These are phyloP conservation scores for Torymus texanus DNA, from an alignment of 2,888 invertebrate genomes.

Conservation along the genomic window DNA sequence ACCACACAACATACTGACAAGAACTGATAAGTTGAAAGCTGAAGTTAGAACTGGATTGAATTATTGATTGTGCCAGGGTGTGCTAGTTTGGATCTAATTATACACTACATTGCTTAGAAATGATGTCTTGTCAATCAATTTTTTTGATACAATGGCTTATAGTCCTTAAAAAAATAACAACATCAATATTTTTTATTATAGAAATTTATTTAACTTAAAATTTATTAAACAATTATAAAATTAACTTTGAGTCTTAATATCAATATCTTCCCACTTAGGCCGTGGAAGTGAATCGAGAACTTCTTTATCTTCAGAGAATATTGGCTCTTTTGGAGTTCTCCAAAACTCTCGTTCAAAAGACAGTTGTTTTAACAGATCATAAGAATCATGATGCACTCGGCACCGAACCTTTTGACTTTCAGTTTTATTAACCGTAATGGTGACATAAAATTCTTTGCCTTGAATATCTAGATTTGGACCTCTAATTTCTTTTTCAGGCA, in stretches of 20 bases:
- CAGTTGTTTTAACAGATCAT: slow-evolving; percentile 79
- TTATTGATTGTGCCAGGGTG: slow-evolving; percentile 63
- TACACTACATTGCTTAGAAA: slow-evolving; percentile 6
- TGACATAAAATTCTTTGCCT: slow-evolving; percentile 88
- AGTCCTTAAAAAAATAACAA: slow-evolving; percentile 11
- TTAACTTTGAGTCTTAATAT: slow-evolving; percentile 15
- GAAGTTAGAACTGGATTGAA: slow-evolving; percentile 62
- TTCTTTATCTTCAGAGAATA: slow-evolving; percentile 78
- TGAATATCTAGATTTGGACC: slow-evolving; percentile 90
- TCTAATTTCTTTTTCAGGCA: slow-evolving; percentile 84
- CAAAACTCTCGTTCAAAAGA: slow-evolving; percentile 77
- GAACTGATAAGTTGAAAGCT: slow-evolving; percentile 52
- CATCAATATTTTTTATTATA: slow-evolving; percentile 17
- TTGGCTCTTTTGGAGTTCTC: slow-evolving; percentile 77
- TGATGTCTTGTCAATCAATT: neutral
- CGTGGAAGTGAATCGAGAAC: slow-evolving; percentile 68
- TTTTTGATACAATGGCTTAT: slow-evolving; percentile 5
- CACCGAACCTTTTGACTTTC: slow-evolving; percentile 87
- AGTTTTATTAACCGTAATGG: slow-evolving; percentile 84
- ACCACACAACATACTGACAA: slow-evolving; percentile 21
- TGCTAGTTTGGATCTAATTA: slow-evolving; percentile 51
- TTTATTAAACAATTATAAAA: slow-evolving; percentile 51
- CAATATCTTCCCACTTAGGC: slow-evolving; percentile 16
- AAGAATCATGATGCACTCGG: slow-evolving; percentile 87
- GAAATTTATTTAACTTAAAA: slow-evolving; percentile 41